Base-by-base conservation (phyloP, 2,888 invertebrate species). In the Hoplodrina blanda region DNA sequence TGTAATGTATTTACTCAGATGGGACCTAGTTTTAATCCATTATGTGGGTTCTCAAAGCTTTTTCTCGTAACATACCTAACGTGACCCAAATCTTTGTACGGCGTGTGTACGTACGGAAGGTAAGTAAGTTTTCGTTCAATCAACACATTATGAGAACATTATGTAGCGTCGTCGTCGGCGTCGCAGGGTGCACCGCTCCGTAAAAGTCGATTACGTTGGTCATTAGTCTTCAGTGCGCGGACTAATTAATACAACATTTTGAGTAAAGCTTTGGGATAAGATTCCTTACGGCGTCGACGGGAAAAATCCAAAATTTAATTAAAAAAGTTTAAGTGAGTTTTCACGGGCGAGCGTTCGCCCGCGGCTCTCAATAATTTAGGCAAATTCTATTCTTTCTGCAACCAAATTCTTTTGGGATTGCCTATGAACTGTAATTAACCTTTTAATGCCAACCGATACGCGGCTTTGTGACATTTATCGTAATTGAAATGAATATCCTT, bases 311-410 rank as follows among this genome's bases (percentile, higher is more conserved):
- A 95, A 95, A 95, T 94, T 95, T 95, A 95, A 95, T 95, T 96
- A 94, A 95, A 94, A 95, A 95, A 95, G 95, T 95, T 95, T 89
- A 94, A 95, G 95, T 94, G 95, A 95, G 92, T 95, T 95, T 95
- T 94, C 94, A 95, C 95, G 92, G 94, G 89, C 87, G 91, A 91
- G 88, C 91, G 92, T 92, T 89, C 92, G 91, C 90, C 88, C 85
- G 88, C 87, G 86, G 88, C 90, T 89, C 90, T 88, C 91, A 91
- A 94, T 95, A 94, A 94, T 91, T 95, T 92, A 93, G 83, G 87
- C 88, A 87, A 91, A 92, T 93, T 92, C 91, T 91, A 89, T 92
- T 92, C 89, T 90, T 91, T 91, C 88, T 87, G 86, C 86, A 85
- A 82, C 87, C 86, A 86, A 90, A 90, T 92, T 90, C 88, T 89